Evolutionary conservation across 1,140 invertebrate species (phyloP).

Genomic region (Laupala kohalensis): DNA sequence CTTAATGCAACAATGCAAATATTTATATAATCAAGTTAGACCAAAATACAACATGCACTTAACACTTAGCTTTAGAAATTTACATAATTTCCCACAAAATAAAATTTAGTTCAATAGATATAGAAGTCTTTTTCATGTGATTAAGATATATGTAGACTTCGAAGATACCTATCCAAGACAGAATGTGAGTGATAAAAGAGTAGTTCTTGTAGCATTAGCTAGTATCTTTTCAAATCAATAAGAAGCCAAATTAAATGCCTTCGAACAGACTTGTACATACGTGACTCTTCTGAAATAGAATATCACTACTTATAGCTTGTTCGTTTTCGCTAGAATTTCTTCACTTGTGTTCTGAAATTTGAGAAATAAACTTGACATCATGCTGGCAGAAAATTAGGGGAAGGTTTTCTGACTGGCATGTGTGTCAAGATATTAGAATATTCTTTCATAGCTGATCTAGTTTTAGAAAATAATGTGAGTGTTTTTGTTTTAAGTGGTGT

Average conservation of each 20-base stretch:
- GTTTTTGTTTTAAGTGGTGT: not conserved
- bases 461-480: not conserved
- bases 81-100: not conserved
- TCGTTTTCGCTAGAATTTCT: not conserved
- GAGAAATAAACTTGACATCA: not conserved
- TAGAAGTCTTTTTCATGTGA: not conserved
- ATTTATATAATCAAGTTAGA: not conserved
- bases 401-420: conserved; percentile 27
- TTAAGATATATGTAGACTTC: not conserved
- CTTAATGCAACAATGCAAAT: not conserved
- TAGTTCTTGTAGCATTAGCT: not conserved
- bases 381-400: conserved; percentile 28
- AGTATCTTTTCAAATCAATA: not conserved
- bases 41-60: not conserved
- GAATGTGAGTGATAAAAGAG: not conserved
- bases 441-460: not conserved
- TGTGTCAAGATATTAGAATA: not conserved
- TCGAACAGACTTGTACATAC: not conserved
- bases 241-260: not conserved
- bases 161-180: not conserved
- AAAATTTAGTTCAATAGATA: not conserved
- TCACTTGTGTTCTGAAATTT: not conserved
- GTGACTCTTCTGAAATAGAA: not conserved
- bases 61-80: not conserved
- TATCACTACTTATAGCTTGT: not conserved